phyloP scores from a whole-genome alignment of 2,888 invertebrate species.

The Endomychus coccineus region DNA sequence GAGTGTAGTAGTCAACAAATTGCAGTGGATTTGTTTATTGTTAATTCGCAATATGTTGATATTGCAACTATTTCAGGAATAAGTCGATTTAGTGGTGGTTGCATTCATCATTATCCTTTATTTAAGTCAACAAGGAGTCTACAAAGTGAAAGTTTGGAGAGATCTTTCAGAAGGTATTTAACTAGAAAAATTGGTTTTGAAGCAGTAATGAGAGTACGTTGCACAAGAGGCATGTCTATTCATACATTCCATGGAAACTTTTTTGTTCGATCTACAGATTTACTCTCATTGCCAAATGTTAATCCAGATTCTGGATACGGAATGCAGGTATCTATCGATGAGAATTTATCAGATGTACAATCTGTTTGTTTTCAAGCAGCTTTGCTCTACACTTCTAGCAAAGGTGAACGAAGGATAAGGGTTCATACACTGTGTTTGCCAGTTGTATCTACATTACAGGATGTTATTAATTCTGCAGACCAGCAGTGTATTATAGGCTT shows the following conservation, averaged over 20 bases:
- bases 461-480: conserved; percentile 85
- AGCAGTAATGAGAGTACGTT: conserved; percentile 95
- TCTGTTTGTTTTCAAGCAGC: conserved; percentile 97
- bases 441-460: conserved; percentile 73
- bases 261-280: conserved; percentile 96
- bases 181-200: conserved; percentile 97
- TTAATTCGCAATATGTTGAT: conserved; percentile 91
- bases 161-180: conserved; percentile 79
- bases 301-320: conserved; percentile 98
- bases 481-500: conserved; percentile 88
- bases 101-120: conserved; percentile 86
- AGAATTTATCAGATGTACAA: conserved; percentile 76
- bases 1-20: conserved; percentile 96
- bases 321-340: conserved; percentile 95
- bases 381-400: conserved; percentile 89
- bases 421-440: conserved; percentile 97
- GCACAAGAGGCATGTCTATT: conserved; percentile 87
- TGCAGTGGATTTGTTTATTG: conserved; percentile 89
- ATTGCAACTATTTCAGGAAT: conserved; percentile 89
- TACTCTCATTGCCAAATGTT: conserved; percentile 91
- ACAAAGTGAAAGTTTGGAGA: conserved; percentile 66
- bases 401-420: conserved; percentile 91
- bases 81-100: conserved; percentile 91
- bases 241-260: conserved; percentile 99
- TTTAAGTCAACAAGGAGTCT: conserved; percentile 65